phyloP scores from a whole-genome alignment of 2,888 invertebrate genomes.

The Drosophila birchii region DNA sequence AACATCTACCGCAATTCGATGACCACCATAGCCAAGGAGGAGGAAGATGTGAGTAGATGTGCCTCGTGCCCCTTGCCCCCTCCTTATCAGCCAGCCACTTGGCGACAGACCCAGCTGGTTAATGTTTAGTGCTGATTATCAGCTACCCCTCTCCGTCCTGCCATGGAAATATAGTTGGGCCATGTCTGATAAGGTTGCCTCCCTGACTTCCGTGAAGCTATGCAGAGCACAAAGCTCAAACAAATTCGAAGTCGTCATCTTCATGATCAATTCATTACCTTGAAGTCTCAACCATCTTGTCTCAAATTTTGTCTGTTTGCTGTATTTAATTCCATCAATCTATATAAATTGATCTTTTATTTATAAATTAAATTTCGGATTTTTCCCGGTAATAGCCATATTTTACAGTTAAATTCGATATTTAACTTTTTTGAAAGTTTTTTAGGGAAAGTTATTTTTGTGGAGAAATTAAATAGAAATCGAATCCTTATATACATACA shows the following conservation, averaged over 20 bases:
- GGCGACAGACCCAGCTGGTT: slow-evolving; percentile 33
- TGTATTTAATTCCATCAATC: neutral
- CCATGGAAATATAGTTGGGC: slow-evolving; percentile 3
- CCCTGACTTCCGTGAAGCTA: slow-evolving; percentile 53
- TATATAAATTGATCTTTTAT: neutral
- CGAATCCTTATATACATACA: no score
- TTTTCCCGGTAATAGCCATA: no score
- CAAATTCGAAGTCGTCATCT: neutral
- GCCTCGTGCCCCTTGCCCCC: slow-evolving; percentile 14
- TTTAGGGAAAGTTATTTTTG: no score
- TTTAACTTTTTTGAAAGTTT: no score
- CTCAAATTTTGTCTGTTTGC: neutral
- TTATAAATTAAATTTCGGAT: no score
- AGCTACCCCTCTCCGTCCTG: slow-evolving; percentile 8
- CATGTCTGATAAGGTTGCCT: slow-evolving; percentile 53
- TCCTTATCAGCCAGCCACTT: slow-evolving; percentile 20
- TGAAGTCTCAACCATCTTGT: neutral
- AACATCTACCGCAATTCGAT: slow-evolving; percentile 96
- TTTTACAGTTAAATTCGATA: no score
- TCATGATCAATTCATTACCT: neutral
- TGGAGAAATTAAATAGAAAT: no score
- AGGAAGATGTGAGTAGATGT: slow-evolving; percentile 88
- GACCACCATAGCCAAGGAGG: slow-evolving; percentile 92
- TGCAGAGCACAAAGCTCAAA: neutral
- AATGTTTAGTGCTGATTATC: slow-evolving; percentile 26